Base-by-base conservation (phyloP, 2,113 vertebrate species). In the Connochaetes taurinus region DNA sequence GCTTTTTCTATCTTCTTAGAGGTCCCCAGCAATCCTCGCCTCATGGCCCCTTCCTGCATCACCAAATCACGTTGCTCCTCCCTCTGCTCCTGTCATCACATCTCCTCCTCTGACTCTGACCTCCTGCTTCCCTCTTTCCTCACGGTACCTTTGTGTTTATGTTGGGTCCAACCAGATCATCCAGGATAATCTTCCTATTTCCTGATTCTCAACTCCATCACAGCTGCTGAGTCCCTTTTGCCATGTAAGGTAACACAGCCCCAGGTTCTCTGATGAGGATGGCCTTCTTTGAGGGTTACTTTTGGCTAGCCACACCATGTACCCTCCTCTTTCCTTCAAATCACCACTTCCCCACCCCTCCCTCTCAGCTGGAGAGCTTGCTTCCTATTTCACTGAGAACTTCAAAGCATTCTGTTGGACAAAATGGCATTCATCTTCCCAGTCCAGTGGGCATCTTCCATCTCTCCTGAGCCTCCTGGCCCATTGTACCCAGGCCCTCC, bases 1-100 rank as follows among this genome's bases (percentile, higher is more conserved):
- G 19, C 64, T 11, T 21, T 10, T n/a, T 17, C 62, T 33, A 9
- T 16, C 62, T 67, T 17, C 33, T 67, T 67, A n/a, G 62, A 67
- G 62, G 62, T 16, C 31, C 14, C 62, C 23, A 25, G 23, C 27
- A 60, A 0, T 60, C 27, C 58, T 60, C 1, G 0, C 27, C 2
- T 60, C 58, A 6, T 31, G 58, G 58, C 58, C 58, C 57, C 58
- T 60, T 60, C 58, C 58, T 14, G 2, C 2, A 1, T 60, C 58
- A 6, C 12, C 27, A 60, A 60, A 60, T 6, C 58, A 14, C 27
- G 14, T 29, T 29, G 13, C 74, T 4, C 40, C 40, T 76, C 40
- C 71, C 74, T 76, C 74, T 76, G 74, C 40, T 27, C 13, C 74
- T 29, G 40, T 45, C 40, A 23, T 29, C 74, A 27, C 40, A 4